Conservation (phyloP, 2,888 invertebrate species). For the Brachyptera putata region DNA sequence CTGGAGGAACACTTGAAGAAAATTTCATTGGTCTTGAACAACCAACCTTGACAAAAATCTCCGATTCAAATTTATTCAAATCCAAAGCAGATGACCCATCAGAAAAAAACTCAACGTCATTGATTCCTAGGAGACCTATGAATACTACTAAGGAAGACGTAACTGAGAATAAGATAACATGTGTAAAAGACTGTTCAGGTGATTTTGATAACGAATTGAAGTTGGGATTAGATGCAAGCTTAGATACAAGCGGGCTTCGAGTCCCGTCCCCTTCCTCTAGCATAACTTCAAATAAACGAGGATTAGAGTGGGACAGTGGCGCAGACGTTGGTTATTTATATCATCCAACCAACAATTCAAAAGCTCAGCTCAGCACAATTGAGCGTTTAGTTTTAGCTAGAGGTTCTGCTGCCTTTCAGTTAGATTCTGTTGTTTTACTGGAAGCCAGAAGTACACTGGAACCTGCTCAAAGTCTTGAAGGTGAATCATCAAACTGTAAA, state of each 20-base stretch:
- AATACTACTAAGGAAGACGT: too few relatives aligned
- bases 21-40: too few relatives aligned
- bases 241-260: slow-evolving; percentile 27
- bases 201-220: slow-evolving; percentile 38
- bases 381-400: slow-evolving; percentile 57
- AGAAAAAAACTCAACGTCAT: too few relatives aligned
- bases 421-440: slow-evolving; percentile 20
- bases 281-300: slow-evolving; percentile 63
- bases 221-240: slow-evolving; percentile 42
- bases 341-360: slow-evolving; percentile 12
- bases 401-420: slow-evolving; percentile 34
- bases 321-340: slow-evolving; percentile 74
- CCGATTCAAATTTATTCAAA: too few relatives aligned
- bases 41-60: too few relatives aligned
- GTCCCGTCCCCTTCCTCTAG: slow-evolving; percentile 67
- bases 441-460: too few relatives aligned
- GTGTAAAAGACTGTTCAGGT: slow-evolving; percentile 36
- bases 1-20: too few relatives aligned
- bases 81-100: too few relatives aligned
- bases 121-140: too few relatives aligned
- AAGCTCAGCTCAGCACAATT: slow-evolving; percentile 51
- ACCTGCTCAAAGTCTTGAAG: too few relatives aligned
- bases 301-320: slow-evolving; percentile 80
- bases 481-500: too few relatives aligned
- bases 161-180: too few relatives aligned